Evolutionary conservation across 2,888 invertebrate species (phyloP), one percentile per base, ranked within the genome.

Genomic region (Altica lythri): DNA sequence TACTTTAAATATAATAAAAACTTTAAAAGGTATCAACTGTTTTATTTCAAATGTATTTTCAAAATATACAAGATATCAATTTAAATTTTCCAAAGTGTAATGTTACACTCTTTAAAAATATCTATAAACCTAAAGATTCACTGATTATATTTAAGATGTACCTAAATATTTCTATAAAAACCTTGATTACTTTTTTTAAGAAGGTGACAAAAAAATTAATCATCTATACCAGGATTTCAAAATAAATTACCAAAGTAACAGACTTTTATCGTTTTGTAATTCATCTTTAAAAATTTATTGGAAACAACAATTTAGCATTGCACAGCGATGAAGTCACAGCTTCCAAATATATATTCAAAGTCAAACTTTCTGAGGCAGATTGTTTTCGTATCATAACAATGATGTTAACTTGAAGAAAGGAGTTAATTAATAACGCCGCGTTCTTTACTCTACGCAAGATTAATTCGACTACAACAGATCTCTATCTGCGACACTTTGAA

Each of bases 401-500:
- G 60, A 61, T 64, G 64, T 59, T 61, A 61, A 59, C 56, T 46
- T 44, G 64, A 64, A 60, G 62, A 62, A 62, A 62, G 62, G 62
- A 63, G 62, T 63, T 59, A 64, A 68, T 67, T 67, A 67, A 68
- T 68, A 61, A 59, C 54, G 59, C 60, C 60, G 53, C 66, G 59
- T 60, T 62, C 65, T 60, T 63, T 52, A 49, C 60, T 55, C 59
- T 57, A 53, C 58, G 51, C 49, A 64, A 63, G 66, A 67, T 67
- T 67, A 66, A 67, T 67, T 63, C 55, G 59, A 54, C 63, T 58
- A 63, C 65, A 64, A 57, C 59, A 66, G 69, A 69, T 69, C 61
- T 63, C 60, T 66, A 69, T 69, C 69, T 67, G 60, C 60, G 65
- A 68, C 66, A 67, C 66, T 66, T n/a, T 61, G 62, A 63, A 61